These are phyloP conservation scores for Mycteria americana DNA, from an alignment of 2,797 vertebrate species.

Conservation along the genomic window DNA sequence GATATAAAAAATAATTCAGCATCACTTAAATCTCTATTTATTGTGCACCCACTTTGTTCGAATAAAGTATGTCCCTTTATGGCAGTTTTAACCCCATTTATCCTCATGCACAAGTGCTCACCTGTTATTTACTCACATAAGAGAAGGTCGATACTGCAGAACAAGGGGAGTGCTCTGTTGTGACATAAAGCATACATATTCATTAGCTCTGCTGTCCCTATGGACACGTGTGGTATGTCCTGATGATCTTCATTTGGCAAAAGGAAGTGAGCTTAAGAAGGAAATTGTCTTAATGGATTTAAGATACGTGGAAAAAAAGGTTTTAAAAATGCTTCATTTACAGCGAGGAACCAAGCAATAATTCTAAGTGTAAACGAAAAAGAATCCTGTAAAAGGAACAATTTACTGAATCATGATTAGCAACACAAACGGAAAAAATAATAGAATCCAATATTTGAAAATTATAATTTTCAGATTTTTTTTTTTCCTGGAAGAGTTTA, in stretches of 20 bases:
- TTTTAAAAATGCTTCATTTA: background rate
- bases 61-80: slow-evolving; percentile 38
- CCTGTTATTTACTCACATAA: slow-evolving; percentile 78
- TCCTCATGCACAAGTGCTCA: slow-evolving; percentile 64
- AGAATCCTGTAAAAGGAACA: background rate
- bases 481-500: background rate
- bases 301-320: background rate
- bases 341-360: background rate
- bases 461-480: background rate
- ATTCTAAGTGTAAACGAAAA: slow-evolving; percentile 26
- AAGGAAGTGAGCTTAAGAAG: slow-evolving; percentile 55
- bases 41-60: slow-evolving; percentile 1
- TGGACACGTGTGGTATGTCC: slow-evolving; percentile 62
- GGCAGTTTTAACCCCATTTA: slow-evolving; percentile 75
- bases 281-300: slow-evolving; percentile 68
- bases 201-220: slow-evolving; percentile 70
- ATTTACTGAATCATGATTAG: background rate
- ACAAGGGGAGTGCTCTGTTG: slow-evolving; percentile 70
- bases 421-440: background rate
- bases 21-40: slow-evolving; percentile 34
- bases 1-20: background rate
- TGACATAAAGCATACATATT: slow-evolving; percentile 78
- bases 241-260: slow-evolving; percentile 72
- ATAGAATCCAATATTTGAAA: background rate
- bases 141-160: slow-evolving; percentile 70